Evolutionary conservation across 1,140 invertebrate species (phyloP).

Genomic region (Ridgeia piscesae): DNA sequence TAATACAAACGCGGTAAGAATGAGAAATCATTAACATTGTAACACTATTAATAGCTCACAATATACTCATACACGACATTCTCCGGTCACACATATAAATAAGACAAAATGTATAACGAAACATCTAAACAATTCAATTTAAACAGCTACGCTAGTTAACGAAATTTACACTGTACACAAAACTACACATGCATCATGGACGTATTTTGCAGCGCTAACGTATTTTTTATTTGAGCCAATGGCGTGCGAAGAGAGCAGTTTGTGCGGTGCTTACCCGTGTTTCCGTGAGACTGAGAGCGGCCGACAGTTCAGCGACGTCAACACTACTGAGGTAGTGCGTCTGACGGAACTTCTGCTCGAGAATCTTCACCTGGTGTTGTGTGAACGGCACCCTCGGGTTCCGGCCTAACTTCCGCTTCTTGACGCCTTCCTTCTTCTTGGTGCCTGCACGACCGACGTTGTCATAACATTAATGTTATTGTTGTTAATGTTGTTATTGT

Average conservation of each 20-base stretch:
- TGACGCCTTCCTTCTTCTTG: conserved; percentile 47
- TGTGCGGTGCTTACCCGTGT: conserved; percentile 62
- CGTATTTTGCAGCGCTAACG: background rate
- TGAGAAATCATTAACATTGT: background rate
- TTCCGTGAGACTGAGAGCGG: conserved; percentile 64
- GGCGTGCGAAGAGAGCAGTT: background rate
- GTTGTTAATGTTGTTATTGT: background rate
- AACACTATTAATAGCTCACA: background rate
- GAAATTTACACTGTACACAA: background rate
- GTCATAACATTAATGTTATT: background rate
- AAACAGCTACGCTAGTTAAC: background rate
- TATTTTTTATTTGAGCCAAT: background rate
- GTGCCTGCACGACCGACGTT: background rate
- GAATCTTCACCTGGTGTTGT: conserved; percentile 62
- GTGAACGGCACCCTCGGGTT: conserved; percentile 70
- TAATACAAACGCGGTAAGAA: background rate
- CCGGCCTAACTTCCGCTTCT: conserved; percentile 61
- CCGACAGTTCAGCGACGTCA: conserved; percentile 64
- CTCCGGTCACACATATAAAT: background rate
- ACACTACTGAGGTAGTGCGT: conserved; percentile 66
- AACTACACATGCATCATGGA: too few relatives aligned
- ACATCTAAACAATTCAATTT: background rate
- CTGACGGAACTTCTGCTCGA: conserved; percentile 65
- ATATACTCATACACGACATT: background rate
- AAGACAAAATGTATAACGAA: background rate